Base-by-base conservation (phyloP, 2,797 vertebrate species). In the Notolepis coatsorum region DNA sequence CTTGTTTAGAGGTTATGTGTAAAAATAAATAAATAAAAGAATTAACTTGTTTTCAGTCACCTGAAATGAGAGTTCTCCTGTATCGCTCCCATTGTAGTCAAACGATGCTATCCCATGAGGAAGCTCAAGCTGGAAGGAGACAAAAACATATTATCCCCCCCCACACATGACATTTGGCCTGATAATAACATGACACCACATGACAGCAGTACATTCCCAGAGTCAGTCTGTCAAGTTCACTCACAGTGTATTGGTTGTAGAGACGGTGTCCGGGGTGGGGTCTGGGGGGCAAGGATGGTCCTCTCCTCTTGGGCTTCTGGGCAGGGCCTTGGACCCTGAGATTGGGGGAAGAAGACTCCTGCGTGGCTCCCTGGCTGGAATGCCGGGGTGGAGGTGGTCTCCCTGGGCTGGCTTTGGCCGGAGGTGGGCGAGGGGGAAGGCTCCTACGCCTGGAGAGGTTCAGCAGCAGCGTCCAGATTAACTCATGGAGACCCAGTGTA, bases 211-310 rank as follows among this genome's bases (percentile, higher is more conserved):
- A 7, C 27, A 0, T 1, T 42, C 10, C 24, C n/a, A n/a, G n/a
- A n/a, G n/a, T n/a, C n/a, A n/a, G n/a, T n/a, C n/a, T 18, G 39
- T 2, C n/a, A n/a, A 48, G 42, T 1, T 58, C 1, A 53, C 91
- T 96, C 73, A 99, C 98, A 50, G 88, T 93, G 79, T 99, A 99
- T 71, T 94, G 96, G 84, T 92, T 97, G 91, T 99, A 99, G 71
- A 99, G 96, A 66, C 85, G 89, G 77, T 99, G 97, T 69, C 98
- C 96, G 0, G 95, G 96, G 55, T 91, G 93, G 71, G 98, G 98
- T 70, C 97, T 94, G 9, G 96, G 95, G 65, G 98, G 98, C 64
- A 98, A 92, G 37, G 91, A 85, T 2, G 92, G 95, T 66, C 93
- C 91, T 77, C 87, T 93, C 82, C 62, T 92, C 49, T 80, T 89